Conservation (phyloP, 2,888 invertebrate species). For the Cylloceria caligata region DNA sequence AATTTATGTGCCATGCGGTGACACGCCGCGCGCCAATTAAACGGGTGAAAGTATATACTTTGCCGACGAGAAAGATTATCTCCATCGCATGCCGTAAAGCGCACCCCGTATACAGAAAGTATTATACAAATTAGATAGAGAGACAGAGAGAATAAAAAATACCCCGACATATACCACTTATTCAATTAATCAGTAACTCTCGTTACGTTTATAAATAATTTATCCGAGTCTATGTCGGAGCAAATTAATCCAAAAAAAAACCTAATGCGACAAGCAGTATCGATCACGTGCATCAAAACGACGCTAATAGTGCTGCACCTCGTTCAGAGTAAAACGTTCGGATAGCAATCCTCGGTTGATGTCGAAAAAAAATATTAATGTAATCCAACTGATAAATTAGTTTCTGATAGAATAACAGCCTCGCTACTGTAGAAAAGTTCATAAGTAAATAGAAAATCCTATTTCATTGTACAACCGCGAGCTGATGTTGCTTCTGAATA, state of each 20-base stretch:
- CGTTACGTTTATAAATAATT: constrained; percentile 46
- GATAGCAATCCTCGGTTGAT: constrained; percentile 21
- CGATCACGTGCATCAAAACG: constrained; percentile 60
- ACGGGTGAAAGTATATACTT: constrained; percentile 60
- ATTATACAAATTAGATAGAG: constrained; percentile 25
- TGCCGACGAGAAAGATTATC: constrained; percentile 43
- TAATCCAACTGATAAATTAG: constrained; percentile 35
- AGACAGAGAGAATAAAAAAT: constrained; percentile 1
- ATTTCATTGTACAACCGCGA: constrained; percentile 13
- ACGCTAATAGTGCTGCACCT: constrained; percentile 60
- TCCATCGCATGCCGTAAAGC: constrained; percentile 38
- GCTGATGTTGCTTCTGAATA: neutral
- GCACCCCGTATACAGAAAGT: constrained; percentile 19
- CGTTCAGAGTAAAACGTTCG: constrained; percentile 27
- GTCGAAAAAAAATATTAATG: constrained; percentile 22
- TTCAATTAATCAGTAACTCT: constrained; percentile 59
- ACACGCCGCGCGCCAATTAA: constrained; percentile 54
- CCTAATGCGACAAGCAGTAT: constrained; percentile 41
- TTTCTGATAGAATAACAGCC: constrained; percentile 41
- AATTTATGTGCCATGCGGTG: constrained; percentile 50
- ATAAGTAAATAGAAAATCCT: constrained; percentile 16
- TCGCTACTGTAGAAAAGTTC: constrained; percentile 55
- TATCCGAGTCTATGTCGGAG: constrained; percentile 32
- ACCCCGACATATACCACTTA: constrained; percentile 17
- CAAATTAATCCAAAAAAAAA: constrained; percentile 36